Evolutionary conservation across 2,797 vertebrate genomes (phyloP).

Genomic region (Macropodus opercularis): DNA sequence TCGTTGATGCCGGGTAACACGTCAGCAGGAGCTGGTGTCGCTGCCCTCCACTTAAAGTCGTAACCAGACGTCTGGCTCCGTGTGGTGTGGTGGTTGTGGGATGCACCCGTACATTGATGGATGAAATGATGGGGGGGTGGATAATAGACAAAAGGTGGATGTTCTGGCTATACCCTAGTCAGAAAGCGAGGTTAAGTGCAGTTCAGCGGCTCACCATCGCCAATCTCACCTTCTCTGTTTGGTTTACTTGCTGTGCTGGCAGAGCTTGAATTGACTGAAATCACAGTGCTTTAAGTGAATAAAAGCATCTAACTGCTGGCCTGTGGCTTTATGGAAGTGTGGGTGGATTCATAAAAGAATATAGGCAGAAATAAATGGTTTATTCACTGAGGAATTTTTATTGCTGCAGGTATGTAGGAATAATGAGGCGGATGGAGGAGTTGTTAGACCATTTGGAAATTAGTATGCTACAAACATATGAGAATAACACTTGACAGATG

Average conservation of each 20-base stretch:
- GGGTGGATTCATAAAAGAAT: slow-evolving; percentile 20
- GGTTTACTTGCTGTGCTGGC: slow-evolving; percentile 13
- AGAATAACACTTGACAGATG: slow-evolving; percentile 75
- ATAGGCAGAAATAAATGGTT: slow-evolving; percentile 27
- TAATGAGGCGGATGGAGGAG: slow-evolving; percentile 12
- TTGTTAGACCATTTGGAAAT: slow-evolving; percentile 53
- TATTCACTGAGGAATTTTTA: slow-evolving; percentile 26
- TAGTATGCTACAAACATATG: slow-evolving; percentile 64
- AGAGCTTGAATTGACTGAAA: slow-evolving; percentile 30
- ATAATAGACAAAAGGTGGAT: slow-evolving; percentile 10
- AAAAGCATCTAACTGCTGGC: slow-evolving; percentile 15
- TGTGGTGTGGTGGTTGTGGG: slow-evolving; percentile 11
- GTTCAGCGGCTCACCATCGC: slow-evolving; percentile 14
- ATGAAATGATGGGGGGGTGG: slow-evolving; percentile 36
- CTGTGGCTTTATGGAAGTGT: slow-evolving; percentile 35
- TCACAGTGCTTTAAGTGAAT: slow-evolving; percentile 33
- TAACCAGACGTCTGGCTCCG: slow-evolving; percentile 46
- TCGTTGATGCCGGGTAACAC: slow-evolving; percentile 64
- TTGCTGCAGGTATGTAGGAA: slow-evolving; percentile 23
- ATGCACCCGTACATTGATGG: slow-evolving; percentile 11
- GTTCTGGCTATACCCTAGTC: slow-evolving; percentile 8
- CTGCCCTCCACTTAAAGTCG: slow-evolving; percentile 50
- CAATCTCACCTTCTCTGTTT: slow-evolving; percentile 20
- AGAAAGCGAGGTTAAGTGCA: slow-evolving; percentile 29
- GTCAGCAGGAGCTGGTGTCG: slow-evolving; percentile 62